Conservation (phyloP, 2,888 invertebrate genomes). For the Adineta ricciae region DNA sequence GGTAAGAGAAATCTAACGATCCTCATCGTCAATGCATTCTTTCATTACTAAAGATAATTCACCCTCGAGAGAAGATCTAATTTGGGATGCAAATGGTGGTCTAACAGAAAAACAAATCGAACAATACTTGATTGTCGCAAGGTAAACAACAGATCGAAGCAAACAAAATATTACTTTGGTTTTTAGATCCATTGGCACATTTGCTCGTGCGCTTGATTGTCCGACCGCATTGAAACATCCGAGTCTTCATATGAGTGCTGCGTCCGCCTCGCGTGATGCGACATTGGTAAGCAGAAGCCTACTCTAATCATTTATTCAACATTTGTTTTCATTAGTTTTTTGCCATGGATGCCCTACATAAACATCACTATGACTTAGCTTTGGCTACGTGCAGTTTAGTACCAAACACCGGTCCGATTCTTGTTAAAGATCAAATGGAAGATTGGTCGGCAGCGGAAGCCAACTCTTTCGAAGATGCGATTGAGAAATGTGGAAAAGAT, state of each 20-base stretch:
- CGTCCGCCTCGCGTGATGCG: conserved; percentile 93
- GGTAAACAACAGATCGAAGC: too few relatives aligned
- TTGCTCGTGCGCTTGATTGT: conserved; percentile 93
- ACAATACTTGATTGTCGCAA: conserved; percentile 76
- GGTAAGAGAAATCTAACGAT: too few relatives aligned
- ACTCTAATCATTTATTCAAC: conserved; percentile 50
- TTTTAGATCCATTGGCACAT: conserved; percentile 83
- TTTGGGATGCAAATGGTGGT: conserved; percentile 55
- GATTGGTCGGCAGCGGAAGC: conserved; percentile 99
- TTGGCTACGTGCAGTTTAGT: conserved; percentile 81
- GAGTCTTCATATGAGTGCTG: conserved; percentile 76
- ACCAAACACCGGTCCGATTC: conserved; percentile 83
- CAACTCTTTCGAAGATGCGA: conserved; percentile 94
- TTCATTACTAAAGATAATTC: neutral
- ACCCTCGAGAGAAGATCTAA: neutral
- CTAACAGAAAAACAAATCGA: conserved; percentile 91
- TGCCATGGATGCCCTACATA: conserved; percentile 91
- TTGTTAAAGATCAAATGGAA: conserved; percentile 92
- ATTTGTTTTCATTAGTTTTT: conserved; percentile 60
- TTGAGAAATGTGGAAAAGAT: conserved; percentile 79
- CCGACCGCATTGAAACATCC: conserved; percentile 45
- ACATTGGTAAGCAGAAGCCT: conserved; percentile 73
- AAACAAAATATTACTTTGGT: too few relatives aligned
- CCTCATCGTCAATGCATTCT: too few relatives aligned
- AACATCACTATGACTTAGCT: conserved; percentile 79